Base-by-base conservation (phyloP, 2,113 vertebrate species). In the Suncus etruscus region DNA sequence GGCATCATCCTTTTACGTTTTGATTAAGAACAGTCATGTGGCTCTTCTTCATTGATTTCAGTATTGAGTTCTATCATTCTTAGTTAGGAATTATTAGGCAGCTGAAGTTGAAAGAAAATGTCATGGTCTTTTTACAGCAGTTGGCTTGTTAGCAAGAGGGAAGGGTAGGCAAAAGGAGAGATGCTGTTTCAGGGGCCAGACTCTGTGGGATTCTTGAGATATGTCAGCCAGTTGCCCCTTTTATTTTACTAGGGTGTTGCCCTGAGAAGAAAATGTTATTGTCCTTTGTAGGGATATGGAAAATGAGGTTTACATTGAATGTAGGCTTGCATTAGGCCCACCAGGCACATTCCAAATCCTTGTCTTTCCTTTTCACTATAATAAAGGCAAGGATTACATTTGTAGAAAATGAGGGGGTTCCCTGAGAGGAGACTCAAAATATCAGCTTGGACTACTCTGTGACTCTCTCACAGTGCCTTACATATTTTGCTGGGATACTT, bases 11-110 rank as follows among this genome's bases (percentile, higher is more conserved):
- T 31, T 91, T 80, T 47, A 70, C 32, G 78, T 88, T 94, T 86
- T 89, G 93, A 95, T 94, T 90, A 89, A 90, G 92, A 93, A 86
- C 88, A 54, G 31, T 70, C 86, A 81, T 1, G 1, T 83, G 91
- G 15, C 50, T 84, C 83, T 65, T 96, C 87, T 70, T 91, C 76
- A 92, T 79, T 94, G 94, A 91, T 94, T 94, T 90, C 1, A 0
- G 45, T 81, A 90, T 92, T 75, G 76, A 91, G 80, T 93, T 87
- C 74, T 10, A 4, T 94, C 69, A 69, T 83, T 88, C 87, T 93
- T 87, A 6, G 39, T 94, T 87, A 92, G 87, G 50, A 89, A 82
- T 90, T 78, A 91, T 84, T 87, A 92, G 84, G 51, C 45, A 68
- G 66, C 51, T 85, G 82, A 91, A 82, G 70, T 87, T 75, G 61